Evolutionary conservation across 2,113 vertebrate genomes (phyloP), one percentile per base, ranked within the genome.

Genomic region (Hypanus sabinus): DNA sequence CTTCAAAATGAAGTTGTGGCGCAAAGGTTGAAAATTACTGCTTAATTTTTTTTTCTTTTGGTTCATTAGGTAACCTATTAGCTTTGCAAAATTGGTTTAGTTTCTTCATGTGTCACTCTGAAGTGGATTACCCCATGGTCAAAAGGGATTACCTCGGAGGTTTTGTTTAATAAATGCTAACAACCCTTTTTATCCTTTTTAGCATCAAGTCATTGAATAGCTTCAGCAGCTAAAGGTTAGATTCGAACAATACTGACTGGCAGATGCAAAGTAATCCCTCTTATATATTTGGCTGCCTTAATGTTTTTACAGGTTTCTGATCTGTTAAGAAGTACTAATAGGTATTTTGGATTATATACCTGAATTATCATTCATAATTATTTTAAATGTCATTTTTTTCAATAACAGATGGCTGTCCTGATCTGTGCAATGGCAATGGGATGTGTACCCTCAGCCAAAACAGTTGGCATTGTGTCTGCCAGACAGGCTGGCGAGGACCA

Each of bases 391-490:
- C 96, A 65, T 93, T 46, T 73, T 71, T 92, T 85, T 71, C 38
- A 93, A 81, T 79, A 96, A 94, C 98, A 99, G 99, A 99, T 97
- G 99, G 99, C 96, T 99, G 99, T 96, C 99, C 99, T 27, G 99
- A 98, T 97, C 96, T 99, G 96, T 99, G 99, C 96, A 99, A 98
- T 90, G 99, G 98, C 96, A 99, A 99, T 27, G 99, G 99, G 96
- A 98, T 98, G 96, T 99, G 99, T 97, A 98, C 98, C 95, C 98
- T 98, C 97, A 98, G 98, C 96, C 98, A 99, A 97, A 99, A 99
- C 98, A 99, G 98, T 97, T 99, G 99, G 99, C 99, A 99, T 96
- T 99, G 99, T 94, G 98, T 99, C 96, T 99, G 99, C 97, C 98
- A 99, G 97, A 98, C 97, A 70, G 98, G 99, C 97, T 99, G 99